Evolutionary conservation across 2,888 invertebrate genomes (phyloP), one percentile per base, ranked within the genome.

Genomic region (Drosophila dives): DNA sequence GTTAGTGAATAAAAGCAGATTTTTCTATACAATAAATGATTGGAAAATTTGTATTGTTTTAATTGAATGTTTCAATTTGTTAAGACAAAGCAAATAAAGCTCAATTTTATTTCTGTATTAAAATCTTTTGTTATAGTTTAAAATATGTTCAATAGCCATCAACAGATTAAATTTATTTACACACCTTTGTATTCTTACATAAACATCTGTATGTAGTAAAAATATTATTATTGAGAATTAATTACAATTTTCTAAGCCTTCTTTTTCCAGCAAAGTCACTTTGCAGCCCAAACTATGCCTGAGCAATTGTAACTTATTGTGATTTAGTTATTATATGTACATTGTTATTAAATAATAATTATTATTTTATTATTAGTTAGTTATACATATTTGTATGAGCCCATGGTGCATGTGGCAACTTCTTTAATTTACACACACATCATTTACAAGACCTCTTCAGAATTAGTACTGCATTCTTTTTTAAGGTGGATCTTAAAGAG

Each of bases 381-480:
- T 1, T 7, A 6, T 7, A 42, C 1, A 12, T 20, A 3, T 45
- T 7, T 20, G 42, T 12, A 7, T 2, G 45, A 15, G 23, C 8
- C 45, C 23, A 45, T 23, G 45, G 45, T 45, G 50, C n/a, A n/a
- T 17, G 11, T 12, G 50, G 12, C 11, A 50, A n/a, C 50, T 50
- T 29, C 29, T 50, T 2, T 17, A 50, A 50, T 32, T 12, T 15
- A 26, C 33, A 34, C 51, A 40, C 54, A 51, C 51, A 45, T 45
- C 15, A 45, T 42, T 48, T 42, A 60, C 38, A 54, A 45, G 49
- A 49, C 34, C 42, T 34, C 62, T 34, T 50, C 66, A 64, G 36
- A 62, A 45, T 68, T 65, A 45, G 62, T 64, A 66, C 20, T 70
- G 61, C 59, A 49, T 51, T 26, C 36, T 50, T 60, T 66, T 23